Conservation (phyloP, 2,888 invertebrate genomes). For the Tanytarsus gracilentus region DNA sequence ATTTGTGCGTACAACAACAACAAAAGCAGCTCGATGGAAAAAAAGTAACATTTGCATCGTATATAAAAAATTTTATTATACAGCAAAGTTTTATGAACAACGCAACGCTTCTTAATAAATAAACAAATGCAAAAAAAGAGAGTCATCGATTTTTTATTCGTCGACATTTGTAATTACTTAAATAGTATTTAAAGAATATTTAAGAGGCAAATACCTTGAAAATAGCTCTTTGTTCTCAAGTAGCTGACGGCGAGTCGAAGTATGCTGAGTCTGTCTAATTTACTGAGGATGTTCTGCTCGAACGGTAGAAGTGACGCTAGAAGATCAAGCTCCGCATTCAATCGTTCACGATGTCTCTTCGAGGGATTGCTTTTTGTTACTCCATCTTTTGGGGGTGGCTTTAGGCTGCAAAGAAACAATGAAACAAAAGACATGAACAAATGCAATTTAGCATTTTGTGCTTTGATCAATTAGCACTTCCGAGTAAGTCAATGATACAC, state of each 20-base stretch:
- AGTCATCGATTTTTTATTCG: too few species aligned
- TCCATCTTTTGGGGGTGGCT: conserved; percentile 89
- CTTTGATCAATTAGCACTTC: too few species aligned
- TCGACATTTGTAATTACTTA: background rate
- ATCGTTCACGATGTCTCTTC: conserved; percentile 92
- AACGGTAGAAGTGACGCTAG: conserved; percentile 90
- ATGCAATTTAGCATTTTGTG: conserved; percentile 2
- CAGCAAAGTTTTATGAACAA: too few species aligned
- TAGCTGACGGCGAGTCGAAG: conserved; percentile 96
- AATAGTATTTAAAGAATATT: background rate
- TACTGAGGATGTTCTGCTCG: conserved; percentile 95
- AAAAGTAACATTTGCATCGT: too few species aligned
- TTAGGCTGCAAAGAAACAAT: conserved; percentile 58
- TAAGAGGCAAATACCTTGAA: conserved; percentile 75
- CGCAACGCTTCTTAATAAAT: too few species aligned
- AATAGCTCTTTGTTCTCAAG: conserved; percentile 97
- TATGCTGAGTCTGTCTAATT: conserved; percentile 95
- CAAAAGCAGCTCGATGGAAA: too few species aligned
- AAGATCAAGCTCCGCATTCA: conserved; percentile 97
- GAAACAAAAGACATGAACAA: background rate
- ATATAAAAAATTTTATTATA: too few species aligned
- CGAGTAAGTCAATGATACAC: too few species aligned
- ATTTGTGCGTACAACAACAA: too few species aligned
- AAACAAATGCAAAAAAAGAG: too few species aligned
- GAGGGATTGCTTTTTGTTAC: conserved; percentile 96